A percentile compares a stretch with the other conserved stretches of the same genome.
These are phyloP conservation scores for Agapornis roseicollis DNA, from an alignment of 2,113 vertebrate species.

Conservation along the genomic window DNA sequence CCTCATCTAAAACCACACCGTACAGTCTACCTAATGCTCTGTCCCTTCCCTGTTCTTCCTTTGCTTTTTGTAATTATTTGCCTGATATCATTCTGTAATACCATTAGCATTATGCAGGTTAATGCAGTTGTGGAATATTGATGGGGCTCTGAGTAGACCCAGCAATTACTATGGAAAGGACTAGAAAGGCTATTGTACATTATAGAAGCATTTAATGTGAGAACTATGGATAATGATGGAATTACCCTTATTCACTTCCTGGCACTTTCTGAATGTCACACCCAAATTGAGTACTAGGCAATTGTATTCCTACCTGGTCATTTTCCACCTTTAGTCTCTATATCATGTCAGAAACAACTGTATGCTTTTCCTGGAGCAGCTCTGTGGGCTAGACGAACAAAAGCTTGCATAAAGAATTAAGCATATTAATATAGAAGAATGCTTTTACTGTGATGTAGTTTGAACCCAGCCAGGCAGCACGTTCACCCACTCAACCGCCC, in stretches of 20 bases:
- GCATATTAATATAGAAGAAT: neutral
- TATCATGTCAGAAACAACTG: neutral
- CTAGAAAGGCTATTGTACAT: constrained; percentile 49
- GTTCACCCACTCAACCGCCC: too few relatives aligned
- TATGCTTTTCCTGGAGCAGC: neutral
- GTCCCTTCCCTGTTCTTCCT: neutral
- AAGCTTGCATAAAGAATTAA: constrained; percentile 13
- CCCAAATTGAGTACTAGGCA: constrained; percentile 40
- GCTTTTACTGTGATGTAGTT: too few relatives aligned
- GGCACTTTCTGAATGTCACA: constrained; percentile 55
- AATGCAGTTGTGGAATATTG: constrained; percentile 51
- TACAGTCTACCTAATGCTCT: neutral
- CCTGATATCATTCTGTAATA: neutral
- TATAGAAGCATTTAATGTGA: constrained; percentile 65
- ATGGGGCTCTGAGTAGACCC: constrained; percentile 30
- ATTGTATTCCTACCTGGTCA: constrained; percentile 37
- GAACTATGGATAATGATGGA: constrained; percentile 48
- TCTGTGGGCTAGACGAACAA: neutral
- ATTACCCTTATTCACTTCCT: constrained; percentile 65
- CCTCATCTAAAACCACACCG: neutral
- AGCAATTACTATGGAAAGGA: constrained; percentile 58
- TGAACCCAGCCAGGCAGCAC: too few relatives aligned
- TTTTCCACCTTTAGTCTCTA: constrained; percentile 21
- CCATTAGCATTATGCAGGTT: constrained; percentile 23
- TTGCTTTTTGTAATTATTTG: neutral